Evolutionary conservation across 2,888 invertebrate genomes (phyloP), one percentile per base, ranked within the genome.

Genomic region (Aradus depressus): DNA sequence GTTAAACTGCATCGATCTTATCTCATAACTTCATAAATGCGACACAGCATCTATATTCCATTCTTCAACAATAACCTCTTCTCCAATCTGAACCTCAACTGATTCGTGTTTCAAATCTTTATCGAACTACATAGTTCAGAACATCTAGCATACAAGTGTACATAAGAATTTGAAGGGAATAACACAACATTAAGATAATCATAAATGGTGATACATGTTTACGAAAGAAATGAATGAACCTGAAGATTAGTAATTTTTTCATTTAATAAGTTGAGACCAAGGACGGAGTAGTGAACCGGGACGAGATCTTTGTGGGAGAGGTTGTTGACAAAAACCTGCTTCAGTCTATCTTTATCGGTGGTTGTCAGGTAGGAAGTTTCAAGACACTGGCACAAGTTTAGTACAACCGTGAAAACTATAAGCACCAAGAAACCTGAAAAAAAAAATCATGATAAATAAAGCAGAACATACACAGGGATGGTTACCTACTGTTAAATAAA

Each of bases 251-350:
- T 76, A 53, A 82, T 66, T 12, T 75, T 66, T 58, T 76, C 74
- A 60, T 77, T 80, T 2, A 87, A 70, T 39, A 80, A 68, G 59
- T 76, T 79, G 50, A 81, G 74, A 41, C 89, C 91, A 49, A 80
- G 72, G 1, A 81, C 73, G 3, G 84, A 80, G 70, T 84, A 83
- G 65, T 87, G 84, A 25, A 84, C 67, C 3, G 77, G 69, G 49
- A 76, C 69, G 39, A 84, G 63, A 64, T 87, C 85, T 59, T 74
- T 60, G 8, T 59, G 39, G 25, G 55, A 59, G 42, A 61, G 50
- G 14, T 60, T 59, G 19, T 54, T 26, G 6, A 52, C 47, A n/a
- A 53, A 50, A 10, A 64, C 61, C 50, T 60, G 57, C 44, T 62
- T 61, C 12, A 63, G 44, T 26, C 62, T 57, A 4, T 53, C 54